Conservation (phyloP, 2,888 invertebrate genomes). For the Chalcis sispes region DNA sequence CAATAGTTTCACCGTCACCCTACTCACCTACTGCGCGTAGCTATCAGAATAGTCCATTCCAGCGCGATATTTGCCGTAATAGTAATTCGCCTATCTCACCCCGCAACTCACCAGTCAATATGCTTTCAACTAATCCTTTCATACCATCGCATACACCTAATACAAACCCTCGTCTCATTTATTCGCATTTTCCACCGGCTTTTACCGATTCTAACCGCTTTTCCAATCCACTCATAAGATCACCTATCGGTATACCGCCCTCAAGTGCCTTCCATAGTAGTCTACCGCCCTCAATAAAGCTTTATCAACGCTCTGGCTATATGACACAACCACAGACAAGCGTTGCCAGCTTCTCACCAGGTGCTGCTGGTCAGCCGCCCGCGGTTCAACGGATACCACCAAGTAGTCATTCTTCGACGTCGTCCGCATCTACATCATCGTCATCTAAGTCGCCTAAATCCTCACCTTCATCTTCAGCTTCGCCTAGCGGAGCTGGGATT, state of each 20-base stretch:
- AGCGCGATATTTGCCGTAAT: slow-evolving; percentile 68
- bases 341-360: slow-evolving; percentile 28
- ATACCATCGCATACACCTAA: slow-evolving; percentile 74
- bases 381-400: slow-evolving; percentile 73
- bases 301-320: slow-evolving; percentile 72
- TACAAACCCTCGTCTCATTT: slow-evolving; percentile 72
- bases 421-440: slow-evolving; percentile 59
- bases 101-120: slow-evolving; percentile 73
- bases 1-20: slow-evolving; percentile 71
- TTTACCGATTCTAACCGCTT: slow-evolving; percentile 68
- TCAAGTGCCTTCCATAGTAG: slow-evolving; percentile 75
- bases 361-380: slow-evolving; percentile 64
- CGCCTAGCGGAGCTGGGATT: slow-evolving; percentile 1
- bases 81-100: slow-evolving; percentile 70
- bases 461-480: slow-evolving; percentile 32
- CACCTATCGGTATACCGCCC: slow-evolving; percentile 70
- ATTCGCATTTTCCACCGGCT: slow-evolving; percentile 69
- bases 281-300: slow-evolving; percentile 72
- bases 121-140: slow-evolving; percentile 74
- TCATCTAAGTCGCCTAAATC: slow-evolving; percentile 57
- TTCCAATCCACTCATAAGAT: slow-evolving; percentile 70
- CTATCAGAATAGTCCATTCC: slow-evolving; percentile 69
- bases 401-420: slow-evolving; percentile 64
- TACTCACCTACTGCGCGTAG: slow-evolving; percentile 70
- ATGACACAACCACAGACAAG: slow-evolving; percentile 66